These are phyloP conservation scores for Botia almorhae DNA, from an alignment of 2,797 vertebrate species.

Conservation along the genomic window DNA sequence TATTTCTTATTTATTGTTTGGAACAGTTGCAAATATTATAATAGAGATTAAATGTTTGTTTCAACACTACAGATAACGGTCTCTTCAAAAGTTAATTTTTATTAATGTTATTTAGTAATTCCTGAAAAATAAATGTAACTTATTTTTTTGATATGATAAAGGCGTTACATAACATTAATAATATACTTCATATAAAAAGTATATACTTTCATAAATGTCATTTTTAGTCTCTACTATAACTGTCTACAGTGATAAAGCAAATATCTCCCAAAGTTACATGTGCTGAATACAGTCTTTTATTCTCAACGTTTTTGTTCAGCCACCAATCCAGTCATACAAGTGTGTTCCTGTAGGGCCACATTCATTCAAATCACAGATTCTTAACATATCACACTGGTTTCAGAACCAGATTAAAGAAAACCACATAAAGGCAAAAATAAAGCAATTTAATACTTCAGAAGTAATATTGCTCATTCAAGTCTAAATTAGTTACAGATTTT, in stretches of 20 bases:
- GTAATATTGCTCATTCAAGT: conserved; percentile 26
- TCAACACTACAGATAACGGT: not conserved
- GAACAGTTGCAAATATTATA: not conserved
- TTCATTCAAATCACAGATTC: conserved; percentile 25
- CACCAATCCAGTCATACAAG: conserved; percentile 13
- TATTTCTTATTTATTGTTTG: not conserved
- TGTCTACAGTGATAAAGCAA: not conserved
- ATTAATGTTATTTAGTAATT: not conserved
- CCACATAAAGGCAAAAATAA: conserved; percentile 36
- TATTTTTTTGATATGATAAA: not conserved
- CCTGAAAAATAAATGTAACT: not conserved
- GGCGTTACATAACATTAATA: not conserved
- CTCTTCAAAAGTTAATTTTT: not conserved
- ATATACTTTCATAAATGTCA: not conserved
- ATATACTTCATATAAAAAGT: not conserved
- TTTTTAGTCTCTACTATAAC: not conserved
- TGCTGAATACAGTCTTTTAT: conserved; percentile 20
- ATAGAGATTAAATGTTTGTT: not conserved
- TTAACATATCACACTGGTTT: conserved; percentile 8
- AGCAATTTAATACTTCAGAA: conserved; percentile 41
- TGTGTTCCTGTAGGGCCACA: not conserved
- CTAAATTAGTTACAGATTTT: conserved; percentile 86
- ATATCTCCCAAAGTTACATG: conserved; percentile 3
- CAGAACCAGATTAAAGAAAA: conserved; percentile 20
- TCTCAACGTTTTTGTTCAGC: not conserved